Evolutionary conservation across 2,113 vertebrate species (phyloP), one percentile per base, ranked within the genome.

Genomic region (Phaetusa simplex): DNA sequence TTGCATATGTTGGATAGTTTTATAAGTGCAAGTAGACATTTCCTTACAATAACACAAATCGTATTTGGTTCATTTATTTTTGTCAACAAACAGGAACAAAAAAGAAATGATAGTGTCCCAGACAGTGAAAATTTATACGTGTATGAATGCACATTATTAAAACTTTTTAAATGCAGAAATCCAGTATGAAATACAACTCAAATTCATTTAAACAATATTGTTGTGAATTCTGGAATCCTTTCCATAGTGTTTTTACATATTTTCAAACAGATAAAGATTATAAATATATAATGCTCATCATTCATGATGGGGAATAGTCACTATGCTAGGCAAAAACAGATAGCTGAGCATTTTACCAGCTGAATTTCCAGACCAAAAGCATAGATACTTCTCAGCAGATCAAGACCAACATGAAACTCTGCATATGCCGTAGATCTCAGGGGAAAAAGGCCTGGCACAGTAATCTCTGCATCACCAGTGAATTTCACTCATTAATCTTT

Each of bases 401-500:
- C 34, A 82, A 52, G 49, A 50, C 19, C 32, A 62, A 71, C 14
- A 19, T 47, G 17, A 65, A 94, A 53, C 24, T 47, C 78, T 80
- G 45, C 38, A 81, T 61, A 38, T 85, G 64, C 59, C 12, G 4
- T 21, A 77, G 38, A 62, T 73, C 64, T 86, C 49, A 49, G 29
- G 19, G 30, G 27, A 55, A 29, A 38, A n/a, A 62, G 40, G 20
- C 62, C 73, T 91, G 62, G 78, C 55, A 81, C 8, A 49, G 36
- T 43, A 53, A 49, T 23, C 71, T 88, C 66, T 90, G 74, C 50
- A 86, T 86, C 61, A 93, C n/a, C 45, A 70, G 20, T 70, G 71
- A 86, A 86, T 90, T 94, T 77, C 49, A 70, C 6, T 85, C 59
- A 93, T 94, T 93, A 94, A 80, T 93, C 78, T 91, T 91, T 76